Conservation (phyloP, 2,113 vertebrate species). For the Rhizomys pruinosus region DNA sequence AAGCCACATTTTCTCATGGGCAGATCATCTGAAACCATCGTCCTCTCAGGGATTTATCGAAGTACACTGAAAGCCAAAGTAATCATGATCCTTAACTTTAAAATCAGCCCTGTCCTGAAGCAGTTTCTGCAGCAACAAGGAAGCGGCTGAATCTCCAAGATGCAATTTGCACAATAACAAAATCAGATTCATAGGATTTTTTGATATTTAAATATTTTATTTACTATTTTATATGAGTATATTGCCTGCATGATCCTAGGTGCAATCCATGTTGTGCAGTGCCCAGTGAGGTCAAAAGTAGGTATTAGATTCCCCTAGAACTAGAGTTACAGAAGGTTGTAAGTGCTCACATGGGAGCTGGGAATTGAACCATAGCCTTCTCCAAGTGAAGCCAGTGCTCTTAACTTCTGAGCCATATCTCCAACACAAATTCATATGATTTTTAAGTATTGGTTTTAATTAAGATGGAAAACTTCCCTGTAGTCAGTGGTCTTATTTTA, state of each 20-base stretch:
- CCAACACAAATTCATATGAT: neutral
- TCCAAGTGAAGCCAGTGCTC: too few relatives aligned
- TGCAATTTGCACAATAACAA: neutral
- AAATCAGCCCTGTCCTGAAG: neutral
- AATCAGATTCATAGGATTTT: neutral
- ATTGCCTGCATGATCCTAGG: too few relatives aligned
- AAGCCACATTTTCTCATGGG: neutral
- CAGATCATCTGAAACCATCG: neutral
- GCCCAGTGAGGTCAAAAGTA: too few relatives aligned
- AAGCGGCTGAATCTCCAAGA: neutral
- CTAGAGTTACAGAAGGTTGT: too few relatives aligned
- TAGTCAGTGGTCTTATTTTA: neutral
- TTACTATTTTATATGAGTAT: too few relatives aligned
- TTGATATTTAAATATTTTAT: too few relatives aligned
- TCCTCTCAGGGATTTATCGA: neutral
- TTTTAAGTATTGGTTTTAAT: neutral
- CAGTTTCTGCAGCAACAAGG: neutral
- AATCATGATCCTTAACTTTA: neutral
- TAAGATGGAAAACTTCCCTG: neutral
- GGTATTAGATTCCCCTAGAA: too few relatives aligned
- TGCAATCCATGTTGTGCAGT: too few relatives aligned
- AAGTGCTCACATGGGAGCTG: too few relatives aligned
- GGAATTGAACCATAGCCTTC: too few relatives aligned
- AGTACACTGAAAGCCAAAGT: neutral
- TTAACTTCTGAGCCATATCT: too few relatives aligned